Conservation (phyloP, 2,888 invertebrate genomes). For the Synergus japonicus region DNA sequence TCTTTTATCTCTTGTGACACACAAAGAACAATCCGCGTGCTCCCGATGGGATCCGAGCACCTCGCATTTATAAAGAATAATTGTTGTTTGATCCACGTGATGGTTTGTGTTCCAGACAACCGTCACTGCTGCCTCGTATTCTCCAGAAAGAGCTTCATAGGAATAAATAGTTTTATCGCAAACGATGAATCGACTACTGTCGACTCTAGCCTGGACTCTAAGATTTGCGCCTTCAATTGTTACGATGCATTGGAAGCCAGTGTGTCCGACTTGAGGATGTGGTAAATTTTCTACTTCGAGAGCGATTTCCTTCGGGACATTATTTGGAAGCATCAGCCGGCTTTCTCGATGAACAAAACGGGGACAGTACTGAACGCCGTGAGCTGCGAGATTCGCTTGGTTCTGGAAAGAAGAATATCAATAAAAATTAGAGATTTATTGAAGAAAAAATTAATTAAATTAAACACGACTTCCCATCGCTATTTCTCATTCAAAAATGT, state of each 20-base stretch:
- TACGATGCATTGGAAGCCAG: slow-evolving; percentile 94
- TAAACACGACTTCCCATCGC: too few species aligned
- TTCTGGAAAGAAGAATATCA: slow-evolving; percentile 32
- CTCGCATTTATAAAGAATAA: slow-evolving; percentile 96
- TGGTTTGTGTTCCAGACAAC: slow-evolving; percentile 97
- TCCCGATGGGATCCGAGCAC: slow-evolving; percentile 95
- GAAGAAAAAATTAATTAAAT: too few species aligned
- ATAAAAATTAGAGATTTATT: neutral
- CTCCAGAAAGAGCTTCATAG: slow-evolving; percentile 91
- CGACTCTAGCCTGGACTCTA: slow-evolving; percentile 91
- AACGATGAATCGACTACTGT: slow-evolving; percentile 88
- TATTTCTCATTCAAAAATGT: too few species aligned
- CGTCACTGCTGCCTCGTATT: slow-evolving; percentile 92
- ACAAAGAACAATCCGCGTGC: slow-evolving; percentile 97
- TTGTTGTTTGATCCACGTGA: slow-evolving; percentile 93
- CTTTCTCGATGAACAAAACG: slow-evolving; percentile 87
- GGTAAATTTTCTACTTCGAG: slow-evolving; percentile 95
- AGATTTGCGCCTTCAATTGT: slow-evolving; percentile 94
- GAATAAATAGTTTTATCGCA: slow-evolving; percentile 96
- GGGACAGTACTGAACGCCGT: slow-evolving; percentile 86
- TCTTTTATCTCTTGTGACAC: slow-evolving; percentile 93
- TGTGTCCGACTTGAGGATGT: slow-evolving; percentile 91
- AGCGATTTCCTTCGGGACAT: slow-evolving; percentile 92
- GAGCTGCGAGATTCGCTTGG: slow-evolving; percentile 80
- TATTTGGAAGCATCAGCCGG: slow-evolving; percentile 90